Conservation (phyloP, 1,140 invertebrate species). For the Musca domestica region DNA sequence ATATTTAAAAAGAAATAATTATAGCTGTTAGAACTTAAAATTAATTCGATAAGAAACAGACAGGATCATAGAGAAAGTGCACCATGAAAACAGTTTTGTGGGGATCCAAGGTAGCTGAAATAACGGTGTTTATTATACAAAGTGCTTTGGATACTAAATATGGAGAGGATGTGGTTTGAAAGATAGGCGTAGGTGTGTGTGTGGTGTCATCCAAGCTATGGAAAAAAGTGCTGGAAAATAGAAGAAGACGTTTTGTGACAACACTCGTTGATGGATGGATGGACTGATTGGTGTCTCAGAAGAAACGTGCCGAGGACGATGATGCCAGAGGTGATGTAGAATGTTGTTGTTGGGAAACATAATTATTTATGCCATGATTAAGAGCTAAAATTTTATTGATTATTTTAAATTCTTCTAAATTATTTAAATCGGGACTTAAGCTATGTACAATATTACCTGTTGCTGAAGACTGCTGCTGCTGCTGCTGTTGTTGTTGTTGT, state of each 20-base stretch:
- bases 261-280: too few relatives aligned
- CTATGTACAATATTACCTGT: slow-evolving; percentile 61
- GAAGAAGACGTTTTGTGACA: neutral
- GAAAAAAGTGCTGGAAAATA: neutral
- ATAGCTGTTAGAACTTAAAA: too few relatives aligned
- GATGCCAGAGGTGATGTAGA: neutral
- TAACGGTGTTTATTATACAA: slow-evolving; percentile 16
- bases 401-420: slow-evolving; percentile 70
- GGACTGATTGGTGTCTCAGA: neutral
- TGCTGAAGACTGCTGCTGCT: slow-evolving; percentile 32
- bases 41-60: too few relatives aligned
- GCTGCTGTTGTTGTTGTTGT: slow-evolving; percentile 38
- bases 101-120: too few relatives aligned
- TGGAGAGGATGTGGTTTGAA: neutral
- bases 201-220: neutral
- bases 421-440: slow-evolving; percentile 49
- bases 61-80: too few relatives aligned
- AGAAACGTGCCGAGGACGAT: slow-evolving; percentile 8
- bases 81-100: too few relatives aligned
- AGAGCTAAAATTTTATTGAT: slow-evolving; percentile 75
- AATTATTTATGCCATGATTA: slow-evolving; percentile 62
- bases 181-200: neutral
- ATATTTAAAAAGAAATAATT: too few relatives aligned
- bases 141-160: neutral
- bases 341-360: slow-evolving; percentile 38